These are phyloP conservation scores for Catharus ustulatus DNA, from an alignment of 2,797 vertebrate species.

Conservation along the genomic window DNA sequence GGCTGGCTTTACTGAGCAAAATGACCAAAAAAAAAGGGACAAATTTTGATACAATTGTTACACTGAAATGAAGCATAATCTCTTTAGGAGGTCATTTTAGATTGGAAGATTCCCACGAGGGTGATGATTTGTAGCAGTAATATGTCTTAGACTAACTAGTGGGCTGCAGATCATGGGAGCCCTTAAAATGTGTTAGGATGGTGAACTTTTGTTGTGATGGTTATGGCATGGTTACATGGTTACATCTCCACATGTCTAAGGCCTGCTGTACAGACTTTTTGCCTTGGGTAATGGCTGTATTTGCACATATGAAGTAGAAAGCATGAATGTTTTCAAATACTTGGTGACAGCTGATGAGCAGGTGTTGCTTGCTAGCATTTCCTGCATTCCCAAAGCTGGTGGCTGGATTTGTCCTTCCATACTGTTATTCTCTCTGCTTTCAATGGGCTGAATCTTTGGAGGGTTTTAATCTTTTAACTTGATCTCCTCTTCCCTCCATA, in stretches of 20 bases:
- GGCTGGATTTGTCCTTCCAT: neutral
- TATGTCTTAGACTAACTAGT: neutral
- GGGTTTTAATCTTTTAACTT: neutral
- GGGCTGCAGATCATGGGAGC: neutral
- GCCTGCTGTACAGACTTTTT: neutral
- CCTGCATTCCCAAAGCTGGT: neutral
- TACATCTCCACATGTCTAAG: fast-evolving
- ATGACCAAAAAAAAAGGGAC: neutral
- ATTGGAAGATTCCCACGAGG: neutral
- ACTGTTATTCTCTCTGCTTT: neutral
- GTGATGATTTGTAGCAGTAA: neutral
- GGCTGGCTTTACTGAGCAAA: neutral
- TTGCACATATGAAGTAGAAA: neutral
- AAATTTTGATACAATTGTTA: neutral
- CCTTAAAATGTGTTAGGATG: fast-evolving
- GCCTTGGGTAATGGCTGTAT: neutral
- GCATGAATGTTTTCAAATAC: neutral
- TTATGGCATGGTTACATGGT: neutral
- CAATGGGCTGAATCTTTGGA: neutral
- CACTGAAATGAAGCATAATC: neutral
- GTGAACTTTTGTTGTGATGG: neutral
- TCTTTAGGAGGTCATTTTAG: neutral
- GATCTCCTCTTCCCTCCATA: neutral
- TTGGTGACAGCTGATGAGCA: neutral
- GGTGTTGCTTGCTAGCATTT: neutral